phyloP scores from a whole-genome alignment of 35 echinoderm and acorn worm genomes.

The Lytechinus variegatus region DNA sequence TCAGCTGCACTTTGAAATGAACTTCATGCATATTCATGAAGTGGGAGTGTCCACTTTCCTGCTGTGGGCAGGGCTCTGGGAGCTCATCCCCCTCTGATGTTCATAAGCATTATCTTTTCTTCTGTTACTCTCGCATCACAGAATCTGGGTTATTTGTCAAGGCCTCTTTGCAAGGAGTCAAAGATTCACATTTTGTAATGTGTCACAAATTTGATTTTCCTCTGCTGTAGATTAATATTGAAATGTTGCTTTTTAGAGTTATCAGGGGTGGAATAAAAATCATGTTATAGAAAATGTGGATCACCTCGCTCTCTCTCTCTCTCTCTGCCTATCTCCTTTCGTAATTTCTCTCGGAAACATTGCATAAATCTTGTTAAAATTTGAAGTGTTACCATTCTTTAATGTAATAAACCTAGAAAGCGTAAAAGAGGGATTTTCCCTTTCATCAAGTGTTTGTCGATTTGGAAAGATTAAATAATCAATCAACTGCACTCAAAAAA shows the following conservation, averaged over 20 bases:
- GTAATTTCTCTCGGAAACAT: not conserved
- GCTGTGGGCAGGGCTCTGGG: not conserved
- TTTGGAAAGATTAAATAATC: not conserved
- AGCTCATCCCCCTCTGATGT: not conserved
- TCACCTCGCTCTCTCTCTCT: too few species aligned
- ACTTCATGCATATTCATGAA: not conserved
- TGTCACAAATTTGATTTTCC: not conserved
- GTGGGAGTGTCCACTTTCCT: not conserved
- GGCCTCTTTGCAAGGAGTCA: not conserved
- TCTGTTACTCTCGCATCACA: not conserved
- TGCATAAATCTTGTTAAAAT: not conserved
- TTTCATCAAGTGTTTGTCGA: not conserved
- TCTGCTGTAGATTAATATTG: not conserved
- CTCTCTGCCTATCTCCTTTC: not conserved
- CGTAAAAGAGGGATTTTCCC: not conserved
- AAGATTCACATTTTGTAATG: not conserved
- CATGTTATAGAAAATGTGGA: too few species aligned
- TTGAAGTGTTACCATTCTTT: too few species aligned
- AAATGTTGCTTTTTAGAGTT: not conserved
- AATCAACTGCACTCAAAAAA: not conserved
- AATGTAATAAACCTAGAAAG: too few species aligned
- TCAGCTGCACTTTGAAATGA: not conserved
- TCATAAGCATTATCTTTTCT: not conserved
- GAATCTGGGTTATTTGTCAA: not conserved
- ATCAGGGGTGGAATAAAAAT: not conserved